Base-by-base conservation (phyloP, 2,797 vertebrate genomes). In the Manis javanica region DNA sequence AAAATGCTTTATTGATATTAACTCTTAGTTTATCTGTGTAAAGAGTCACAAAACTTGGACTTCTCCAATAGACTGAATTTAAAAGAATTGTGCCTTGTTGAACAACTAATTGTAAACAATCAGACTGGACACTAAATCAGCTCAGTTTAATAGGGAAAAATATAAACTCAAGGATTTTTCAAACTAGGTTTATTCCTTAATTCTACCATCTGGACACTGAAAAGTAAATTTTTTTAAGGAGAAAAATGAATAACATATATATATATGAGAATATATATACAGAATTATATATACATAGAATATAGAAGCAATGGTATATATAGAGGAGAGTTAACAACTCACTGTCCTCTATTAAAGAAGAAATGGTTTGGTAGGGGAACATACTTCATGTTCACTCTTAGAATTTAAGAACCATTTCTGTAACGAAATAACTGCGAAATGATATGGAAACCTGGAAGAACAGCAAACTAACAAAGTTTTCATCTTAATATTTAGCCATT, bases 31-130 rank as follows among this genome's bases (percentile, higher is more conserved):
- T 1, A 1, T 1, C 34, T 86, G 39, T 24, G 16, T 2, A 75
- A 49, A 82, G 46, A 91, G 8, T 53, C 66, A 86, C 14, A 72
- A 77, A 42, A 69, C 7, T 51, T 93, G 23, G 29, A 46, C n/a
- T 77, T 81, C 82, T 13, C 46, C 37, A 46, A 42, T 23, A 84
- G 18, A 91, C 42, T 42, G 4, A 42, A 42, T 63, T 85, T 15
- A 4, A 61, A 87, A 31, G 4, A 57, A 55, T 66, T 84, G 8
- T 74, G 21, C 31, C 79, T 66, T 83, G 75, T 4, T 92, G 61
- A 87, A 66, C 13, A 42, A 51, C 21, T 93, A 42, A 53, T 75
- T 97, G 55, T 31, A 93, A 92, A 63, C 42, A 87, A 78, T 78
- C 10, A 66, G 13, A 90, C 7, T 74, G 24, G 24, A 55, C 23